Conservation (phyloP, 92 coral and sea anemone genomes). For the Epizoanthus scotinus region DNA sequence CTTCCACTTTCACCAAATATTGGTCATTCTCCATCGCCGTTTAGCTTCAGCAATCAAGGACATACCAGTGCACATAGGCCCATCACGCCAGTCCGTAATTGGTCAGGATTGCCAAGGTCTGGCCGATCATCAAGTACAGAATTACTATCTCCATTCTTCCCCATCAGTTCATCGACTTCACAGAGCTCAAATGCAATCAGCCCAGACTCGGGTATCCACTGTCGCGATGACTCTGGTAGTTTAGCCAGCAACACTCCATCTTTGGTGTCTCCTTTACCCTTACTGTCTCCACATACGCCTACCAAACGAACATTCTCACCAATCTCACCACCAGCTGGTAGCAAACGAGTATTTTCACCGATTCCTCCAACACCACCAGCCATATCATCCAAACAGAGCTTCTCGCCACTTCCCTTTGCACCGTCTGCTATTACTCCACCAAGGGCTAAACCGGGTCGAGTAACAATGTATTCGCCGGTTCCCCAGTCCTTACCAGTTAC, state of each 20-base stretch:
- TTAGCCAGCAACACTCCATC: constrained; percentile 78
- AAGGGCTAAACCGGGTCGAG: constrained; percentile 78
- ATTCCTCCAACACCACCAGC: constrained; percentile 94
- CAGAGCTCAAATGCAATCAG: constrained; percentile 74
- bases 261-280: constrained; percentile 83
- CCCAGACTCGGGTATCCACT: constrained; percentile 97
- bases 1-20: constrained; percentile 84
- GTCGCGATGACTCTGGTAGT: constrained; percentile 86
- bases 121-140: constrained; percentile 86
- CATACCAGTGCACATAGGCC: constrained; percentile 64
- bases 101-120: constrained; percentile 74
- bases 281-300: constrained; percentile 91
- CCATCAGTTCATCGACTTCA: constrained; percentile 50
- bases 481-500: constrained; percentile 93
- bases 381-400: constrained; percentile 82
- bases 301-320: constrained; percentile 97
- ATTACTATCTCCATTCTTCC: constrained; percentile 73
- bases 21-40: constrained; percentile 76
- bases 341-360: constrained; percentile 74
- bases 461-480: constrained; percentile 87
- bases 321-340: constrained; percentile 84
- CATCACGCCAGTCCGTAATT: constrained; percentile 60
- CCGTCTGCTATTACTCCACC: constrained; percentile 99
- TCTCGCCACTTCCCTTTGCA: constrained; percentile 73
- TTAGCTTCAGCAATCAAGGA: constrained; percentile 55